Evolutionary conservation across 1,140 invertebrate species (phyloP), one percentile per base, ranked within the genome.

Genomic region (Triops longicaudatus): DNA sequence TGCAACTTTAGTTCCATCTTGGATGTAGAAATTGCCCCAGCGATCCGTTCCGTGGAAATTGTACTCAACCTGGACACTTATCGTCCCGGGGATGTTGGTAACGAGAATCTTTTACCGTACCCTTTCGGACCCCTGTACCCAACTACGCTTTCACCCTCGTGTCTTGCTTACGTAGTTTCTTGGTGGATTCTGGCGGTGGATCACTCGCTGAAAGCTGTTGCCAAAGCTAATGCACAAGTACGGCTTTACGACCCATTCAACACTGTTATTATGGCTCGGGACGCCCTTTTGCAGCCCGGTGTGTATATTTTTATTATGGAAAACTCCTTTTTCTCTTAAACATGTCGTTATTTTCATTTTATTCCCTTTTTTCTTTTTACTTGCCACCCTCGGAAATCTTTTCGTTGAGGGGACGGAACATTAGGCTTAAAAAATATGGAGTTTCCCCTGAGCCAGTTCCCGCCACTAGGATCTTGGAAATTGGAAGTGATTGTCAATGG

Each of bases 401-500:
- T 2, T 37, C n/a, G 31, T 7, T 37, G 31, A 2, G 31, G 31
- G 31, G 7, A 37, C 31, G 31, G 31, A 37, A 37, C 31, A 37
- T 37, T 63, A 63, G 50, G 50, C 17, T 63, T 63, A 22, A 63
- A 63, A 63, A 63, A 63, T 22, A 63, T 63, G 50, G 50, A 63
- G 6, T 63, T 63, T 63, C 50, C 50, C 50, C 17, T 63, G 50
- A 63, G 50, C 50, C 50, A 63, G 50, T 63, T 63, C 50, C 50
- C 50, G 50, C 50, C 50, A 17, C 17, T 63, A 22, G 50, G 50
- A 9, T 63, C 50, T 17, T 63, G 50, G 50, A 63, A 63, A 63
- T 63, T 63, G 50, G 50, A 63, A 63, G 50, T 63, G 50, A 63
- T 63, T 22, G 50, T 63, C 50, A 63, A 63, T 63, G 50, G 50